These are phyloP conservation scores for Paraescarpia echinospica DNA, from an alignment of 1,140 invertebrate genomes.

Conservation along the genomic window DNA sequence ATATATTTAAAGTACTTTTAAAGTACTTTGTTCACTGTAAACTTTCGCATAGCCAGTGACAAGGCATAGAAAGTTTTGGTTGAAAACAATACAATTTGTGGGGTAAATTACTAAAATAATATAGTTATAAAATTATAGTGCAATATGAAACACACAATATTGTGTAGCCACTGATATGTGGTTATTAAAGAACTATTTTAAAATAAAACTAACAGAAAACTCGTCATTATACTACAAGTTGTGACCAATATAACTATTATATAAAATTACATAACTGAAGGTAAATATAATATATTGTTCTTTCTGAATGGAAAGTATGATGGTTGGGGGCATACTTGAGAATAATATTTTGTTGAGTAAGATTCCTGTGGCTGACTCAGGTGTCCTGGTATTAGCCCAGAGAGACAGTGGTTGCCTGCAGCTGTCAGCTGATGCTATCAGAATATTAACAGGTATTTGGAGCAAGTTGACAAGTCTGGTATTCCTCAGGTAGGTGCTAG, in stretches of 20 bases:
- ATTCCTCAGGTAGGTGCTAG: not conserved
- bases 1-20: not conserved
- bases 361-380: not conserved
- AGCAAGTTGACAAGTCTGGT: not conserved
- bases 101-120: not conserved
- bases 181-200: not conserved
- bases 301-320: not conserved
- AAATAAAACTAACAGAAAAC: not conserved
- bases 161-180: not conserved
- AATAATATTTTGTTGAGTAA: not conserved
- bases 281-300: not conserved
- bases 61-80: no score
- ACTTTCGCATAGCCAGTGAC: no score
- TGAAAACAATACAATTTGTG: no score
- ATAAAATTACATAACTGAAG: not conserved
- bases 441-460: slow-evolving; percentile 1
- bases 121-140: not conserved
- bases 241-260: not conserved
- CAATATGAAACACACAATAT: not conserved
- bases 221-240: not conserved
- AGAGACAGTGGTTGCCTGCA: not conserved
- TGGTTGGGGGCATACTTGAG: not conserved
- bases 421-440: not conserved
- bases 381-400: not conserved
- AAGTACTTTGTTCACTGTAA: no score